Evolutionary conservation across 2,888 invertebrate genomes (phyloP), one percentile per base, ranked within the genome.

Genomic region (Philopedon plagiatum): DNA sequence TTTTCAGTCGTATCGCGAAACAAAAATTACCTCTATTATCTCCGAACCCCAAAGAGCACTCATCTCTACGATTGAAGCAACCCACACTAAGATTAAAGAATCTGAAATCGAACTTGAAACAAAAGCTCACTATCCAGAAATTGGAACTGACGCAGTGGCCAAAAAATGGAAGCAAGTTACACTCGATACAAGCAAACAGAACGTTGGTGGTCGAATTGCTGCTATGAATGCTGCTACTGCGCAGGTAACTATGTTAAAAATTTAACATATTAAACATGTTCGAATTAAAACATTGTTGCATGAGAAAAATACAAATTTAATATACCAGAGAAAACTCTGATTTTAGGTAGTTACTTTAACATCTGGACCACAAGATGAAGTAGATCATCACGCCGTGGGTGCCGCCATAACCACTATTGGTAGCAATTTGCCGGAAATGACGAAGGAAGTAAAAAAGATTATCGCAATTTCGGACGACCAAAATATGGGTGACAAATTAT

Each of bases 141-240:
- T 96, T 69, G 96, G 96, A 19, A 91, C 89, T 23, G 96, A 96
- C 86, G 90, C 94, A 39, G 93, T 94, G 0, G 94, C 97, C 0
- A 89, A 94, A 79, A 94, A 95, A 87, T 98, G 98, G 97, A 95
- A 95, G 85, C 96, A 97, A 83, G 94, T 95, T 75, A 95, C 95
- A 1, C 88, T 98, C 85, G 98, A 98, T 86, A 94, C 97, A 65
- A 95, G 95, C 85, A 96, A 96, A 85, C 98, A 99, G 87, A 96
- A 94, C 78, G 96, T 99, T 67, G 96, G 96, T 76, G 97, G 97
- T 62, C 97, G 99, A 86, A 94, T 99, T 80, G 98, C 98, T 4
- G 98, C 98, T 70, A 99, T 99, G 98, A 99, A 96, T 86, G 99
- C 99, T 0, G 99, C 99, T 66, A 99, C 99, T 0, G 99, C 99